These are phyloP conservation scores for Anguilla anguilla DNA, from an alignment of 2,797 vertebrate genomes.

Conservation along the genomic window DNA sequence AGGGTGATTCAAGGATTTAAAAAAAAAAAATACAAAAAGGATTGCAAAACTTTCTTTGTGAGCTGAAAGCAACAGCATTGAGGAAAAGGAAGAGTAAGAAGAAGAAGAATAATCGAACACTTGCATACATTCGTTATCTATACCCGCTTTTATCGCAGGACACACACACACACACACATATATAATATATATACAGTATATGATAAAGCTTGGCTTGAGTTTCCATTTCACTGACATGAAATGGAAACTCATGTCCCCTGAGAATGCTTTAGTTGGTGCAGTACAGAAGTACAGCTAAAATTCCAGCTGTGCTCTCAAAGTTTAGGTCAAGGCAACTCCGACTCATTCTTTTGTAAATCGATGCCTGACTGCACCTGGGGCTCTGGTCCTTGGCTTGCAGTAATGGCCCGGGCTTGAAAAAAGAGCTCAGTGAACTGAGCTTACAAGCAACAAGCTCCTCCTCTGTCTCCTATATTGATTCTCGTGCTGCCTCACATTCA, in stretches of 20 bases:
- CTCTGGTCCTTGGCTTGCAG: background rate
- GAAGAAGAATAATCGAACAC: too few species aligned
- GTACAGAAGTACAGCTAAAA: background rate
- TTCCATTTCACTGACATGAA: background rate
- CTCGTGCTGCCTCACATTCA: background rate
- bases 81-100: too few species aligned
- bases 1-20: too few species aligned
- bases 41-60: too few species aligned
- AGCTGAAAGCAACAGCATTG: too few species aligned
- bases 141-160: too few species aligned
- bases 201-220: too few species aligned
- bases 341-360: background rate
- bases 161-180: too few species aligned
- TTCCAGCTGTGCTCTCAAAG: background rate
- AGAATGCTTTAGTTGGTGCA: background rate
- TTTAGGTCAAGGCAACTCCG: background rate
- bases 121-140: too few species aligned
- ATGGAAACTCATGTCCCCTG: background rate
- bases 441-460: background rate
- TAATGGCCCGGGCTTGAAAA: background rate
- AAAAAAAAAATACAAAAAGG: too few species aligned
- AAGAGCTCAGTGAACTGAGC: background rate
- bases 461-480: background rate
- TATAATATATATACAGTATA: too few species aligned
- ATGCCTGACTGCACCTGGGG: background rate